phyloP scores from a whole-genome alignment of 2,113 vertebrate genomes.

The Pollachius pollachius region DNA sequence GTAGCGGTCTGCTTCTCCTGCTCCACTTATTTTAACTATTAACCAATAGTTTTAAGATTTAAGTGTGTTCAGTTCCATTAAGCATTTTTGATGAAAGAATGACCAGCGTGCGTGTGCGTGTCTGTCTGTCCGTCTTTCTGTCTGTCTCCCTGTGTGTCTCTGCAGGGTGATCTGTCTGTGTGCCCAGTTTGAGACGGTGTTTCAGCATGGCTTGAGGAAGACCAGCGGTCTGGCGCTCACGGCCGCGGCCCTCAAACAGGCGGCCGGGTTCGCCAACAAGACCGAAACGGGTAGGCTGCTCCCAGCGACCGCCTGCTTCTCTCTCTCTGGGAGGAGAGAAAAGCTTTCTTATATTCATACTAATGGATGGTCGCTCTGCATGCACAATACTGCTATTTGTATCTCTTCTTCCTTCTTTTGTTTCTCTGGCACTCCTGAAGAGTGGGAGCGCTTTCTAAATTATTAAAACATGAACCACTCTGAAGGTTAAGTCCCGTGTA shows the following conservation, averaged over 20 bases:
- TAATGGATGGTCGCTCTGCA: too few species aligned
- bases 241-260: slow-evolving; percentile 93
- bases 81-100: too few species aligned
- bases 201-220: slow-evolving; percentile 94
- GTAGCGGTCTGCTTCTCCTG: too few species aligned
- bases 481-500: background rate
- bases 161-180: slow-evolving; percentile 95
- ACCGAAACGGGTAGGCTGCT: slow-evolving; percentile 82
- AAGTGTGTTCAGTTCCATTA: too few species aligned
- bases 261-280: slow-evolving; percentile 90
- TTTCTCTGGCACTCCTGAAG: too few species aligned
- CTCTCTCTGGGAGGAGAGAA: background rate
- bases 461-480: background rate
- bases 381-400: too few species aligned
- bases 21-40: too few species aligned
- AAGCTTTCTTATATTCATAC: too few species aligned
- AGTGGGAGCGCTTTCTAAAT: background rate
- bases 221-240: slow-evolving; percentile 89
- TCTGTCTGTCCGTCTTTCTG: too few species aligned
- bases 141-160: slow-evolving; percentile 15
- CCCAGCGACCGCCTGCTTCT: background rate
- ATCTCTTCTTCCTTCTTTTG: too few species aligned
- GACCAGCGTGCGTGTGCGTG: too few species aligned
- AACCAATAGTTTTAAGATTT: too few species aligned
- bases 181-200: slow-evolving; percentile 92